Evolutionary conservation across 2,797 vertebrate genomes (phyloP), one percentile per base, ranked within the genome.

Genomic region (Platyrinchus mystaceus): DNA sequence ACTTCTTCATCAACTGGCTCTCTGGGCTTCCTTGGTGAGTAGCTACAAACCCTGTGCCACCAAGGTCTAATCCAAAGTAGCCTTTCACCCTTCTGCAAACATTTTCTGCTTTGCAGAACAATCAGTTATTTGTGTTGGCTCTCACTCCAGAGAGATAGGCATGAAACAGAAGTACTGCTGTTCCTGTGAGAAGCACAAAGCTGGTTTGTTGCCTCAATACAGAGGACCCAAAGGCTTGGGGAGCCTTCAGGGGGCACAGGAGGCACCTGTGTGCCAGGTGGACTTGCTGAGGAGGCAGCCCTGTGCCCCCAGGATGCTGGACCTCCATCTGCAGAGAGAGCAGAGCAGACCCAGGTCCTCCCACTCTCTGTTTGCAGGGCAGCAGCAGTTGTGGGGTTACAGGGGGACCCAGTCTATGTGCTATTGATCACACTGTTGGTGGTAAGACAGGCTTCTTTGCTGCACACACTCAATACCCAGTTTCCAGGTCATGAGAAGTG

Each of bases 281-380:
- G 21, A 2, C 10, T n/a, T 13, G 12, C 28, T 62, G 59, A 27
- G n/a, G 6, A 80, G 30, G 17, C 37, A 62, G 19, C 10, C 34
- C 39, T 47, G 27, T 52, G 56, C 3, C 36, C 26, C 36, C 20
- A 39, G 46, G n/a, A 16, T 50, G 17, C 64, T 69, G 13, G 15
- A 19, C 19, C 34, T 52, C 0, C 0, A 14, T 46, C 50, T 47
- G 23, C 1, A 2, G 39, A 59, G 50, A 84, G 3, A 66, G 21
- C 20, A 74, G 23, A n/a, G 2, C 26, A 44, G 8, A 24, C 4
- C 14, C 23, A 34, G 14, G 17, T 46, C 44, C 34, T 77, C 22
- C 15, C 28, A 32, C 9, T 7, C 20, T 13, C 30, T 73, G 22
- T 59, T 17, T n/a, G 37, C 46, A 27, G 2, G 5, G 16, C 8